Conservation (phyloP, 2,113 vertebrate genomes). For the Corydoras sp. region DNA sequence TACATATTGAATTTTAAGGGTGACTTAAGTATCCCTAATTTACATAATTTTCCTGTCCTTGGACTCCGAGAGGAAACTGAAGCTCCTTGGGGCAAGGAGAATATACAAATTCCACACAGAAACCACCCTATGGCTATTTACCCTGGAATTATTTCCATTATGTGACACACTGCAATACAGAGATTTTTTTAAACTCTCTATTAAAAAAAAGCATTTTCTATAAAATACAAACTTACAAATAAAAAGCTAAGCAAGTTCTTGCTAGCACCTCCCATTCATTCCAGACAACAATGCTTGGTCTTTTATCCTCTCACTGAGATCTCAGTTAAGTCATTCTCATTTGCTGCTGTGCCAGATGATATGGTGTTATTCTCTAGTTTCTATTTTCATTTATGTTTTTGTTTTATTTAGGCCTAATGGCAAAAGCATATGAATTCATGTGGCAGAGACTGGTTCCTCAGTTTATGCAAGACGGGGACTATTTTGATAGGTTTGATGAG, state of each 20-base stretch:
- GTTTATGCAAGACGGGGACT: constrained; percentile 89
- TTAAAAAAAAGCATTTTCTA: not conserved
- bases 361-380: not conserved
- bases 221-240: not conserved
- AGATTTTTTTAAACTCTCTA: too few species aligned
- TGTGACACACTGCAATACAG: too few species aligned
- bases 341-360: not conserved
- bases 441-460: constrained; percentile 90
- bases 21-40: too few species aligned
- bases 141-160: too few species aligned
- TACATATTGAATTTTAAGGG: too few species aligned
- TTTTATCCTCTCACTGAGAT: not conserved
- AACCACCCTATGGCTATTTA: too few species aligned
- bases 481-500: constrained; percentile 97
- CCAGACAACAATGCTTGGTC: constrained; percentile 3
- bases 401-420: constrained; percentile 79
- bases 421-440: constrained; percentile 95
- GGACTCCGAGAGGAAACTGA: too few species aligned
- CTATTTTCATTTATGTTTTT: not conserved
- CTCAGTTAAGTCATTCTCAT: not conserved
- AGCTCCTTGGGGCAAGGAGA: too few species aligned
- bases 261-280: constrained; percentile 15
- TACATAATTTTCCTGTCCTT: too few species aligned
- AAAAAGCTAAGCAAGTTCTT: not conserved
- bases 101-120: too few species aligned